phyloP scores from a whole-genome alignment of 2,113 vertebrate species.

The Bos javanicus region DNA sequence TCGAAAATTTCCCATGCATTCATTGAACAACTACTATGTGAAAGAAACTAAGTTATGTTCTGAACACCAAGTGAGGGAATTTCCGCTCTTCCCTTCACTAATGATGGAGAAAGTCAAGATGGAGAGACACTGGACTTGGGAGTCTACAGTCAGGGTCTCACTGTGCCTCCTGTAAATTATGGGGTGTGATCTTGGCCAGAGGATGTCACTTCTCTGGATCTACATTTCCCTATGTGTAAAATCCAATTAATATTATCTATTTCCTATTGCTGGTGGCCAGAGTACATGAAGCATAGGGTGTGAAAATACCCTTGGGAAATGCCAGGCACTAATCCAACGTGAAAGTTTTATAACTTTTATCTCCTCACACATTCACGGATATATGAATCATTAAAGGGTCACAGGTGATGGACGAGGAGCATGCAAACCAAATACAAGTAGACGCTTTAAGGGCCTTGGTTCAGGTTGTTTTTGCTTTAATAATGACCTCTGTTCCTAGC shows the following conservation, averaged over 20 bases:
- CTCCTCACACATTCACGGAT: background rate
- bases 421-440: background rate
- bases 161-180: background rate
- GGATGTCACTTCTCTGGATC: background rate
- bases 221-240: background rate
- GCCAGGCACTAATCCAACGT: background rate
- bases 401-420: rapidly evolving
- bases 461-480: background rate
- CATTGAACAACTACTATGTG: background rate
- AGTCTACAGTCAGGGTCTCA: background rate
- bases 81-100: background rate
- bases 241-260: background rate
- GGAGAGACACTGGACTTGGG: background rate
- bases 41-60: background rate
- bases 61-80: background rate
- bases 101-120: background rate
- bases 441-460: background rate
- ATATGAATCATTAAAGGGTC: slow-evolving; percentile 25
- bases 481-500: background rate
- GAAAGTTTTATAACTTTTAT: slow-evolving; percentile 4
- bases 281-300: background rate
- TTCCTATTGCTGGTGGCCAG: background rate
- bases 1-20: background rate
- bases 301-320: slow-evolving; percentile 11
- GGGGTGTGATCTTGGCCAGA: background rate